Percentiles rank a stretch among this genome's conserved stretches.
Conservation (phyloP, 2,888 invertebrate species). For the Strigamia crassipes region DNA sequence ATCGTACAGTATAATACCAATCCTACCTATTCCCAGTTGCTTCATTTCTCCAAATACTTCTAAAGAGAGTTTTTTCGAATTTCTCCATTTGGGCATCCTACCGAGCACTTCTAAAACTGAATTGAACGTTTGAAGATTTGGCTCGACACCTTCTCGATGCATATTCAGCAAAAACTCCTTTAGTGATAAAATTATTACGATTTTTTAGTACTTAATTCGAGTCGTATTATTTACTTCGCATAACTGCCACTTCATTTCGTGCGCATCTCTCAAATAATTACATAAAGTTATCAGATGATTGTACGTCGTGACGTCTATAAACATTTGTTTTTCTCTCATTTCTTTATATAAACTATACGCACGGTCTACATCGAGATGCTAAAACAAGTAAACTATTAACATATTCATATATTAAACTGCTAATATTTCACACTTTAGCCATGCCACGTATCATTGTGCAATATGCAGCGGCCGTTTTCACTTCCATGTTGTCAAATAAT, state of each 20-base stretch:
- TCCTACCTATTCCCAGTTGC: constrained; percentile 65
- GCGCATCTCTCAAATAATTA: constrained; percentile 69
- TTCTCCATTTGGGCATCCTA: constrained; percentile 59
- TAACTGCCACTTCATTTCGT: constrained; percentile 68
- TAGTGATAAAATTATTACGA: constrained; percentile 43
- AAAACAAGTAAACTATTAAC: not conserved
- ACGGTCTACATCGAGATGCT: constrained; percentile 52
- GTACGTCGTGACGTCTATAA: constrained; percentile 69
- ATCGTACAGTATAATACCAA: not conserved
- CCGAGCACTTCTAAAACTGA: constrained; percentile 64
- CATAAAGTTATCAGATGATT: constrained; percentile 70
- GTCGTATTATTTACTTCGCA: constrained; percentile 58
- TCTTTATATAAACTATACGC: constrained; percentile 56
- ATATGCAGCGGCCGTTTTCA: constrained; percentile 72
- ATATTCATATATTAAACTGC: not conserved
- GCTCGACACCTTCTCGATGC: constrained; percentile 64
- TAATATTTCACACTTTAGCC: constrained; percentile 66
- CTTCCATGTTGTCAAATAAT: constrained; percentile 73
- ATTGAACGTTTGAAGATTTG: constrained; percentile 73
- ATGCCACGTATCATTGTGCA: constrained; percentile 81
- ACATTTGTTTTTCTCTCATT: constrained; percentile 66
- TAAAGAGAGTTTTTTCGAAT: constrained; percentile 62
- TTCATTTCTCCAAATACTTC: constrained; percentile 69
- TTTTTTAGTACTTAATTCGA: not conserved
- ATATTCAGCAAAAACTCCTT: constrained; percentile 69